Evolutionary conservation across 2,113 vertebrate genomes (phyloP).

Genomic region (Cromileptes altivelis): DNA sequence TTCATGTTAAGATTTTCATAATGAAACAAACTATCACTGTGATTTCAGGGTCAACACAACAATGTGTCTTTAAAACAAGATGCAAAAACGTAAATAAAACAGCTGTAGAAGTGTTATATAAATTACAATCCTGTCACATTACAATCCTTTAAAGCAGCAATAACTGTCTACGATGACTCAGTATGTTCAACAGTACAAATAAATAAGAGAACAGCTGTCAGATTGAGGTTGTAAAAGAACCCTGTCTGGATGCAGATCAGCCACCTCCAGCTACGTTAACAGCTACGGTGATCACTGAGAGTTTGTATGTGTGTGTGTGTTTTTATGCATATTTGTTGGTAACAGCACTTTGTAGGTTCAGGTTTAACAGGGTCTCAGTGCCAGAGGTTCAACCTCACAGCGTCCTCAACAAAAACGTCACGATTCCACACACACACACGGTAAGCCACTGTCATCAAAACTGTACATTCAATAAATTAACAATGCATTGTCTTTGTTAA

Average conservation of each 20-base stretch:
- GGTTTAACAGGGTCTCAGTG: constrained; percentile 63
- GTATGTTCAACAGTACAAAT: constrained; percentile 64
- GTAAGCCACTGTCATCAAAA: constrained; percentile 76
- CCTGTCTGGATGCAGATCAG: constrained; percentile 47
- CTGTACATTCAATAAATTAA: constrained; percentile 84
- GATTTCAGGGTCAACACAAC: constrained; percentile 47
- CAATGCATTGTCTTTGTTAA: constrained; percentile 67
- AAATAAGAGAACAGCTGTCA: constrained; percentile 68
- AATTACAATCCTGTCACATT: constrained; percentile 75
- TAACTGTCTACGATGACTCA: constrained; percentile 60
- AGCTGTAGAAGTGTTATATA: constrained; percentile 61
- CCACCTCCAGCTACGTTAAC: constrained; percentile 54
- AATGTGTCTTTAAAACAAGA: constrained; percentile 57
- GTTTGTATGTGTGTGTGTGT: constrained; percentile 42
- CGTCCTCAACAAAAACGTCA: constrained; percentile 58
- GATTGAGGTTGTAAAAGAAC: constrained; percentile 51
- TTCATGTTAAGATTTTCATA: constrained; percentile 55
- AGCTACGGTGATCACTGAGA: constrained; percentile 70
- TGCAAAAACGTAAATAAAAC: constrained; percentile 41
- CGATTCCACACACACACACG: constrained; percentile 45
- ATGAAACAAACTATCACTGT: constrained; percentile 57
- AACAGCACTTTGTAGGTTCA: constrained; percentile 79
- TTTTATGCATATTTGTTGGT: constrained; percentile 78
- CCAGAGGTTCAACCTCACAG: constrained; percentile 60
- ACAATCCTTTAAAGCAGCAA: constrained; percentile 73